phyloP scores from a whole-genome alignment of 2,888 invertebrate species.

The Sinopyrophorus schimmeli region DNA sequence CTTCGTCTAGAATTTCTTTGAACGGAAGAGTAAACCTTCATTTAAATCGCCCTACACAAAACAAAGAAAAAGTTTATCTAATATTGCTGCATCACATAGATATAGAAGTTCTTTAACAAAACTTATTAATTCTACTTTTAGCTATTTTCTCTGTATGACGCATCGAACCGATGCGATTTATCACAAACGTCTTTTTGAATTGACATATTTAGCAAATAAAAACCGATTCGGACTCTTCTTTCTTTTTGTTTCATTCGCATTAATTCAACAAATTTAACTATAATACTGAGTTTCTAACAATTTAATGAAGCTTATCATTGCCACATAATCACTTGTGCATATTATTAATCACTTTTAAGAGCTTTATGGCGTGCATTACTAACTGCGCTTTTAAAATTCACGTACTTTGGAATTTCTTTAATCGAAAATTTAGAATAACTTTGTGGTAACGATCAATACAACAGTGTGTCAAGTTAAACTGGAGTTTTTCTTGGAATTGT shows the following conservation, averaged over 20 bases:
- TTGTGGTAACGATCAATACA: slow-evolving; percentile 22
- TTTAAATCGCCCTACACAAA: too few relatives aligned
- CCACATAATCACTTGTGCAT: slow-evolving; percentile 28
- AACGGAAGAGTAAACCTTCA: too few relatives aligned
- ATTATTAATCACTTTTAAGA: slow-evolving; percentile 23
- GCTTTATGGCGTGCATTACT: slow-evolving; percentile 23
- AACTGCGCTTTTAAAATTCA: slow-evolving; percentile 20
- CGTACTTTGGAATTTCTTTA: slow-evolving; percentile 10
- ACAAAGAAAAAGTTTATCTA: slow-evolving; percentile 3
- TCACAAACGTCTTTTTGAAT: slow-evolving; percentile 27
- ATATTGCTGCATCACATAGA: slow-evolving; percentile 11
- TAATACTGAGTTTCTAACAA: slow-evolving; percentile 21
- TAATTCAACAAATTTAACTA: slow-evolving; percentile 14
- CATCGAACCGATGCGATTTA: too few relatives aligned
- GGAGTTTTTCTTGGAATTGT: slow-evolving; percentile 1
- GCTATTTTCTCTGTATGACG: slow-evolving; percentile 1
- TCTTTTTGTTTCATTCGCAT: too few relatives aligned
- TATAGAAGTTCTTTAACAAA: slow-evolving; percentile 6
- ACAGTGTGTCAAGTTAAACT: slow-evolving; percentile 17
- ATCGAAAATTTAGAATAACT: slow-evolving; percentile 21
- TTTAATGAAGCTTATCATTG: slow-evolving; percentile 21
- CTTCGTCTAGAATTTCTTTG: too few relatives aligned
- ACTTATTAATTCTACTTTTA: slow-evolving; percentile 6
- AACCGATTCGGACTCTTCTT: slow-evolving; percentile 19
- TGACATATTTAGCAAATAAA: slow-evolving; percentile 27